Conservation (phyloP, 1,140 invertebrate genomes). For the Pristionchus pacificus region DNA sequence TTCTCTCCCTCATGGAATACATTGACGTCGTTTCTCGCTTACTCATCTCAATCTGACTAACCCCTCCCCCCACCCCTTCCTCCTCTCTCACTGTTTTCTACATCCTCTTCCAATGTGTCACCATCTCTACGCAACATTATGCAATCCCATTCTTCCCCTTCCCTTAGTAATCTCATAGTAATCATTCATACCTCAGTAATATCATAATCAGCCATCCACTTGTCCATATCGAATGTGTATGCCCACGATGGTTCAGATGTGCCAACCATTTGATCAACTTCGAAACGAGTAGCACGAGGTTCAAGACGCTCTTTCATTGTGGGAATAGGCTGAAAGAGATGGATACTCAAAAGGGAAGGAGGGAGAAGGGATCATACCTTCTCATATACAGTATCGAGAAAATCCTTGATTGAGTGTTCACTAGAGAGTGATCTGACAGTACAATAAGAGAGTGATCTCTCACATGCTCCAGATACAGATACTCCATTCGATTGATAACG, state of each 20-base stretch:
- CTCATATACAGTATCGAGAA: background rate
- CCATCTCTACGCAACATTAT: too few species aligned
- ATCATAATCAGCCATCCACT: background rate
- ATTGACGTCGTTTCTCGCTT: too few species aligned
- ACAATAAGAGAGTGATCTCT: background rate
- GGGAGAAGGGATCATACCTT: background rate
- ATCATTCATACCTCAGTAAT: background rate
- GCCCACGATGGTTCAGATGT: background rate
- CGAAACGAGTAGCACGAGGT: background rate
- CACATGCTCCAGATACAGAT: background rate
- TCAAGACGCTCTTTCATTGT: background rate
- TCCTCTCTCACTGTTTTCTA: too few species aligned
- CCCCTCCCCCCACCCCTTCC: too few species aligned
- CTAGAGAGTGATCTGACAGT: background rate
- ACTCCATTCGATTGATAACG: too few species aligned
- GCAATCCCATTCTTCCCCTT: too few species aligned
- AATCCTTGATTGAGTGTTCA: background rate
- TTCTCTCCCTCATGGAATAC: too few species aligned
- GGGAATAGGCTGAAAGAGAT: background rate
- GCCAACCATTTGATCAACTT: background rate
- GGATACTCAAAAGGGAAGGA: background rate
- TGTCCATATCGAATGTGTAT: background rate
- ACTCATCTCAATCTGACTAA: too few species aligned
- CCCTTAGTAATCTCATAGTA: too few species aligned
- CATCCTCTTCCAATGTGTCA: too few species aligned